Evolutionary conservation across 1,140 invertebrate genomes (phyloP), one percentile per base, ranked within the genome.

Genomic region (Cotesia vestalis): DNA sequence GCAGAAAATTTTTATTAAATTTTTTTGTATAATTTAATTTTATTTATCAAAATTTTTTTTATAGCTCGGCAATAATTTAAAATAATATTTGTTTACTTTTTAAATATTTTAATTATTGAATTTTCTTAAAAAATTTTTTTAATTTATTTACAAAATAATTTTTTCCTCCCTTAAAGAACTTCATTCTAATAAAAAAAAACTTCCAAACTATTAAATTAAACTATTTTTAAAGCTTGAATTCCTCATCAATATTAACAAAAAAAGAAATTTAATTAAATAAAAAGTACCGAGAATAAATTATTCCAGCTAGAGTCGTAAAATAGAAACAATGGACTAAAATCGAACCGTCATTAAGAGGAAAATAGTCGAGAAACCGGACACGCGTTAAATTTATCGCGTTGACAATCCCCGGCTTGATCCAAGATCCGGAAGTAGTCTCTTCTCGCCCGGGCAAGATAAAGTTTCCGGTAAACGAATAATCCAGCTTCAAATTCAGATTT

Each of bases 371-470:
- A 35, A 60, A 60, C 27, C 17, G 59, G 20, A 60, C 3, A 60
- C 59, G 20, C 59, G 20, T 34, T 60, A 60, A 60, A 60, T 60
- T 60, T 60, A 35, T 60, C 59, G 9, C 40, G 6, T 46, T 46
- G 40, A 46, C 40, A 46, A 46, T 46, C 40, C 5, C 17, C 53
- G 17, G 46, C 46, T 51, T n/a, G 46, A 51, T n/a, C 46, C 46
- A 1, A 51, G 12, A 55, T 46, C 40, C 40, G 40, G 40, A 46
- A 46, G 40, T 40, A 9, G 40, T 46, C 40, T 46, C 40, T 6
- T 11, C 0, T 11, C 6, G 5, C 40, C 40, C 14, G 17, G 20
- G 57, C 57, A 20, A 59, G 14, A 55, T 55, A 59, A 59, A 59
- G 17, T 20, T 59, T 59, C 14, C 2, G 20, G 57, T 59, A 46